These are phyloP conservation scores for Syngnathus acus DNA, from an alignment of 2,797 vertebrate species.

Conservation along the genomic window DNA sequence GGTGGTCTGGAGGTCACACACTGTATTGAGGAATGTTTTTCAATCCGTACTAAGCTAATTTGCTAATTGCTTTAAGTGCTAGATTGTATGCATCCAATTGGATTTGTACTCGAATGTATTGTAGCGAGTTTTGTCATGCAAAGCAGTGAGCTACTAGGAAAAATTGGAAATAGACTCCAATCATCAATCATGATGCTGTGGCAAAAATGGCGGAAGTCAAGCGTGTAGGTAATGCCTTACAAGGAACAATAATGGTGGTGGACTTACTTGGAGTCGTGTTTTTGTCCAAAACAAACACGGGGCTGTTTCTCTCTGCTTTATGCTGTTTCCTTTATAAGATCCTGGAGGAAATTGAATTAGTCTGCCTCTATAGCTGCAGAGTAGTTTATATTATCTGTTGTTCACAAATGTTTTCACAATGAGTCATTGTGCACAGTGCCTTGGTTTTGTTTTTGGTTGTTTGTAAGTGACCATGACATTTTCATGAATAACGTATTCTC, in stretches of 20 bases:
- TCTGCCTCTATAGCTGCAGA: conserved; percentile 55
- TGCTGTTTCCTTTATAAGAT: no score
- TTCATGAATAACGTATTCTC: neutral
- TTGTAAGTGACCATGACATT: neutral
- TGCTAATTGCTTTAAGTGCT: neutral
- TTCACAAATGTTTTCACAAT: conserved; percentile 45
- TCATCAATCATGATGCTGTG: neutral
- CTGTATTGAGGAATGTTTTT: neutral
- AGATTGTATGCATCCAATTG: neutral
- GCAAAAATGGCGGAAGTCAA: neutral
- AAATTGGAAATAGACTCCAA: neutral
- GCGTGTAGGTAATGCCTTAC: neutral
- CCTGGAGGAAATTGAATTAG: conserved; percentile 54
- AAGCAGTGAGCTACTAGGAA: neutral
- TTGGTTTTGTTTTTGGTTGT: neutral
- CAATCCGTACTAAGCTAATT: neutral
- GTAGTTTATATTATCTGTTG: conserved; percentile 55
- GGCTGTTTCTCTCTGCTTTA: neutral
- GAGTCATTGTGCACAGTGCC: conserved; percentile 38
- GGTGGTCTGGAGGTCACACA: neutral
- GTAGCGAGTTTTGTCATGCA: neutral
- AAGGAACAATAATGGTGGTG: neutral
- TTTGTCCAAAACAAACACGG: neutral
- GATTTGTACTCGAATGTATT: neutral
- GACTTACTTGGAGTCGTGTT: neutral